A percentile compares a stretch with the other conserved stretches of the same genome.
phyloP scores from a whole-genome alignment of 2,888 invertebrate genomes.

The Meteorus cinctellus region DNA sequence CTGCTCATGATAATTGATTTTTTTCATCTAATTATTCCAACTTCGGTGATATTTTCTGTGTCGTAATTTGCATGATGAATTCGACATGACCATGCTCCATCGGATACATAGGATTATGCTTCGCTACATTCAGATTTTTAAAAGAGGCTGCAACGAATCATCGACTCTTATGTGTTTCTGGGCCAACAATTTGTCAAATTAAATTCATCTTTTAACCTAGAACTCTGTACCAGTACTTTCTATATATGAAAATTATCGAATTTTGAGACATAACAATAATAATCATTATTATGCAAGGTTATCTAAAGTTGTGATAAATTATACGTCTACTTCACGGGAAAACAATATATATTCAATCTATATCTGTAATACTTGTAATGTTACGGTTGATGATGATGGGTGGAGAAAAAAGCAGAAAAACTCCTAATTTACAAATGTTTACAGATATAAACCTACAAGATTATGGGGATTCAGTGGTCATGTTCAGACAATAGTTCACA shows the following conservation, averaged over 20 bases:
- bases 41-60: too few species aligned
- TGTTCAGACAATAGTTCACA: conserved; percentile 94
- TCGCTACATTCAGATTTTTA: not conserved
- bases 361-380: too few species aligned
- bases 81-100: not conserved
- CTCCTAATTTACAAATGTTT: conserved; percentile 61
- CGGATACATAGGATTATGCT: not conserved
- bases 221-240: not conserved
- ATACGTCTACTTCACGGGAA: not conserved
- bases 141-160: not conserved
- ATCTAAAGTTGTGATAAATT: conserved; percentile 11
- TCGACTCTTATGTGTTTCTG: not conserved
- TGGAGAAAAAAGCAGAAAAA: not conserved
- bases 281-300: not conserved
- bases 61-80: not conserved
- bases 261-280: not conserved
- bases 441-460: conserved; percentile 90
- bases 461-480: conserved; percentile 98
- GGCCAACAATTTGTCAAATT: not conserved
- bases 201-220: conserved; percentile 17
- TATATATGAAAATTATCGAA: not conserved
- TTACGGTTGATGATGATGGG: too few species aligned
- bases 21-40: too few species aligned
- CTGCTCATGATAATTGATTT: too few species aligned
- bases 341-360: not conserved